phyloP scores from a whole-genome alignment of 2,888 invertebrate genomes.

The Agrilus biguttatus region DNA sequence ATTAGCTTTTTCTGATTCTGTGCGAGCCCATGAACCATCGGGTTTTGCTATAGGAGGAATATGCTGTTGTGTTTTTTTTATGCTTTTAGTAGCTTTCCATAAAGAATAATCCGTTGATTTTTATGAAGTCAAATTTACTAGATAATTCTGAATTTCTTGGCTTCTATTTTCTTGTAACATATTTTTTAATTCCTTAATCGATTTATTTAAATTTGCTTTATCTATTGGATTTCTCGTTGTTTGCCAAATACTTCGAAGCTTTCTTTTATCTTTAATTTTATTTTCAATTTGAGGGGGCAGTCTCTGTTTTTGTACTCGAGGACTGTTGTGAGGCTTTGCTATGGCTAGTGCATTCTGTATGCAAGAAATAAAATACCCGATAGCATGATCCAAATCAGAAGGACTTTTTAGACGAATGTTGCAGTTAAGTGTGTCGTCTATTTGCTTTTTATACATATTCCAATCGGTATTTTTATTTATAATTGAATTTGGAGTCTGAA shows the following conservation, averaged over 20 bases:
- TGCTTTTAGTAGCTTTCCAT: not conserved
- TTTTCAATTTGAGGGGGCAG: too few relatives aligned
- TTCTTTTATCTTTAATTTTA: not conserved
- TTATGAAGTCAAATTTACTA: not conserved
- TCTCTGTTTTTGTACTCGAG: too few relatives aligned
- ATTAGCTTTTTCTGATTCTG: not conserved
- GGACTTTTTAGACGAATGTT: too few relatives aligned
- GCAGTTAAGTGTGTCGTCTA: too few relatives aligned
- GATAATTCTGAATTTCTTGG: not conserved
- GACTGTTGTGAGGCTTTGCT: too few relatives aligned
- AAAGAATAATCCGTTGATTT: not conserved
- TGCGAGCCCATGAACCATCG: not conserved
- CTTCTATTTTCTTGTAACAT: not conserved
- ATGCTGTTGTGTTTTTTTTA: not conserved
- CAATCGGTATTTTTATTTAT: too few relatives aligned
- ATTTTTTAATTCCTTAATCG: not conserved
- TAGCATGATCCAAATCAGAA: too few relatives aligned
- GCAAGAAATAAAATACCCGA: too few relatives aligned
- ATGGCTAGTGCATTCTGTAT: too few relatives aligned
- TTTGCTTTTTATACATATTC: too few relatives aligned
- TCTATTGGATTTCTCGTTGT: not conserved
- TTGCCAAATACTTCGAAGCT: not conserved
- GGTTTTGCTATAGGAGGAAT: conserved; percentile 1
- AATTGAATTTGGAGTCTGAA: too few relatives aligned
- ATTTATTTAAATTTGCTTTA: not conserved